Conservation (phyloP, 2,113 vertebrate species). For the Gracilinanus agilis region DNA sequence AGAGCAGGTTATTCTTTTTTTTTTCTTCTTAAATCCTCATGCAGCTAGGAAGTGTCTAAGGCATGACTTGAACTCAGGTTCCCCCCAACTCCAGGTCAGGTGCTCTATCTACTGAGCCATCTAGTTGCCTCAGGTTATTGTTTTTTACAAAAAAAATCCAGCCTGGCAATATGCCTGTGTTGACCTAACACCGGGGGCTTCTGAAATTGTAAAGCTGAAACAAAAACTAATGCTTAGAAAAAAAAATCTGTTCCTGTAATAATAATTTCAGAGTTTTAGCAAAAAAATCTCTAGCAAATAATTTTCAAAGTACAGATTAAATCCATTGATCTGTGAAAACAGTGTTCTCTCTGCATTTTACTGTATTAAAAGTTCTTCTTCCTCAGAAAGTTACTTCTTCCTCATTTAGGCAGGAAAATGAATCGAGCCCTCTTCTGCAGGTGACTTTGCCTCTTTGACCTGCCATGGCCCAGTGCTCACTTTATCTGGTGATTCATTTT, state of each 20-base stretch:
- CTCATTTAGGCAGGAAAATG: slow-evolving; percentile 88
- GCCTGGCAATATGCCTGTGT: slow-evolving; percentile 45
- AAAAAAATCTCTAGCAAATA: slow-evolving; percentile 64
- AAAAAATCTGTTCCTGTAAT: slow-evolving; percentile 64
- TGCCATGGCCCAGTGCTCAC: slow-evolving; percentile 92
- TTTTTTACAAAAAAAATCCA: slow-evolving; percentile 69
- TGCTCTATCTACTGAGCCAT: too few species aligned
- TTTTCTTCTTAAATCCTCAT: too few species aligned
- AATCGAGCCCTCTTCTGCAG: slow-evolving; percentile 88
- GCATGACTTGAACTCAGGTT: too few species aligned
- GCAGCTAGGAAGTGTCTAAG: too few species aligned
- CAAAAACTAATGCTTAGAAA: neutral
- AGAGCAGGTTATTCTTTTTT: slow-evolving; percentile 51
- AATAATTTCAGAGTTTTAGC: slow-evolving; percentile 55
- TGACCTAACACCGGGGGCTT: slow-evolving; percentile 60
- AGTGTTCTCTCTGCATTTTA: slow-evolving; percentile 78
- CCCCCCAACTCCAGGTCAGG: too few species aligned
- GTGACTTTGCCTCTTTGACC: slow-evolving; percentile 94
- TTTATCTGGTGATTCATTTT: slow-evolving; percentile 94
- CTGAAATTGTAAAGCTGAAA: slow-evolving; percentile 39
- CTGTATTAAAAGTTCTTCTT: slow-evolving; percentile 84
- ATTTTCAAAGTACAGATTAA: slow-evolving; percentile 79
- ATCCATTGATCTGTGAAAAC: slow-evolving; percentile 79
- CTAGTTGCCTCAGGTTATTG: too few species aligned
- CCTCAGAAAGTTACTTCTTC: slow-evolving; percentile 85